Base-by-base conservation (phyloP, 2,113 vertebrate species). In the Trogon surrucura region DNA sequence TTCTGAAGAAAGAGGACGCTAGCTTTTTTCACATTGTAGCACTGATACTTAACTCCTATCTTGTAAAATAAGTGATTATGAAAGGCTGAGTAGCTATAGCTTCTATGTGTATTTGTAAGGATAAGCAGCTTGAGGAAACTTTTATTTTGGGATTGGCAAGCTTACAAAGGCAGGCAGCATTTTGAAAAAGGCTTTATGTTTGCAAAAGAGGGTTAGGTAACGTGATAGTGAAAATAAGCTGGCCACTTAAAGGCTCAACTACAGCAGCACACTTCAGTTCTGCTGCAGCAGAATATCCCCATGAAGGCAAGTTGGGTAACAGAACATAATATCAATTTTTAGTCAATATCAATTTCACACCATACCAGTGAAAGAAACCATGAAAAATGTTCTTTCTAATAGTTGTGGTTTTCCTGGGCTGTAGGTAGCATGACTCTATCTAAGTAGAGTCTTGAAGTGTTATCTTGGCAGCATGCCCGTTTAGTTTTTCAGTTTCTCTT, bases 1-100 rank as follows among this genome's bases (percentile, higher is more conserved):
- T 95, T 51, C 98, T 98, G 74, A 47, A 95, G 86, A 75, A 91
- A 91, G 66, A 86, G 91, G 90, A 80, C 50, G 26, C 48, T 92
- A 54, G 47, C 19, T 86, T 80, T 92, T 53, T 94, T 84, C 77
- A 69, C 51, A 27, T 70, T 80, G 69, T 65, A 54, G 47, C 70
- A 45, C 57, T 91, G 66, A 81, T 73, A 75, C 32, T 92, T 77
- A 72, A 50, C 50, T 88, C 53, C 34, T 72, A 11, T 71, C 69
- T 94, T 89, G 80, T 89, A 86, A 89, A 94, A 67, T 13, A 86
- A 88, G 57, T 72, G 83, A 87, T 92, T 91, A 89, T 44, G 70
- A 91, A 91, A 92, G 61, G 44, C 83, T 94, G 75, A 89, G 62
- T 66, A 80, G 71, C 48, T 88, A 60, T 6, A 88, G 67, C 60